A percentile compares a stretch with the other conserved stretches of the same genome.
phyloP scores from a whole-genome alignment of 2,113 vertebrate genomes.

The Anolis carolinensis region DNA sequence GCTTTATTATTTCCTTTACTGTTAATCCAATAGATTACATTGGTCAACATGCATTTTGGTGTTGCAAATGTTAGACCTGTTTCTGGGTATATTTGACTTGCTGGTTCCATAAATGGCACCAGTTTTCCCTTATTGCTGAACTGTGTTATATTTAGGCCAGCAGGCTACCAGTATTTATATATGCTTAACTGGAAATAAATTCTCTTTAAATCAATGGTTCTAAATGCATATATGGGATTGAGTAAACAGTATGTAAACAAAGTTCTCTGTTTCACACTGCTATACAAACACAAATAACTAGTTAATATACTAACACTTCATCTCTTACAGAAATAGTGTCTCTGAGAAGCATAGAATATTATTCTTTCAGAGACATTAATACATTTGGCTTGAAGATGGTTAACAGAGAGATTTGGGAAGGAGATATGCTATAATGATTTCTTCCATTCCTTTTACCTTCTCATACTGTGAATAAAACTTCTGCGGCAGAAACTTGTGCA shows the following conservation, averaged over 20 bases:
- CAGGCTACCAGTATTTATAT: neutral
- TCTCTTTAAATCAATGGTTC: neutral
- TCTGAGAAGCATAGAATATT: neutral
- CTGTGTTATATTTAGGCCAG: neutral
- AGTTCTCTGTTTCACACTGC: neutral
- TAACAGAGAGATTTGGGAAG: neutral
- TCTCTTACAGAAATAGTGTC: neutral
- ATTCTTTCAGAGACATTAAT: neutral
- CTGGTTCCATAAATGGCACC: no score
- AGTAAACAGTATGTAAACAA: accelerated
- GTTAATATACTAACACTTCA: neutral
- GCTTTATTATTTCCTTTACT: neutral
- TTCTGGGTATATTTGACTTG: no score
- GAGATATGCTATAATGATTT: neutral
- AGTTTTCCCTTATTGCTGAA: neutral
- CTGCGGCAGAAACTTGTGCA: constrained; percentile 10
- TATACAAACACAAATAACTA: neutral
- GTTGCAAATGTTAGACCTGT: no score
- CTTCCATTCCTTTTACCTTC: neutral
- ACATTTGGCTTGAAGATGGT: neutral
- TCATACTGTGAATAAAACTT: constrained; percentile 14
- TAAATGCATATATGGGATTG: neutral
- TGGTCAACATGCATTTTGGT: no score
- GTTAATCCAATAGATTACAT: neutral
- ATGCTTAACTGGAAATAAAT: neutral